Evolutionary conservation across 2,888 invertebrate species (phyloP).

Genomic region (Agriopis leucophaearia): DNA sequence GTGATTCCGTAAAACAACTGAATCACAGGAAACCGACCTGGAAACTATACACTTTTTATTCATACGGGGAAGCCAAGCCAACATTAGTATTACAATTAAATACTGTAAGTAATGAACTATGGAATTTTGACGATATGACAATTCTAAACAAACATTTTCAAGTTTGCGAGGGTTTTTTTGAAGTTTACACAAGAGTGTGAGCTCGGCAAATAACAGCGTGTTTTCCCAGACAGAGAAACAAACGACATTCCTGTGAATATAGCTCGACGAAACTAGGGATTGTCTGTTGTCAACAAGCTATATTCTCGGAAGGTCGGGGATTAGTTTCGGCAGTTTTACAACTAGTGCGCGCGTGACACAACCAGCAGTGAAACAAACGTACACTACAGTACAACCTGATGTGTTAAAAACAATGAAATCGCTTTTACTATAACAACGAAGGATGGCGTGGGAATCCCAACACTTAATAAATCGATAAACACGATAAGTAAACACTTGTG

Average conservation of each 20-base stretch:
- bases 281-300: conserved; percentile 1
- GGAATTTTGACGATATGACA: not conserved
- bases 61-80: not conserved
- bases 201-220: conserved; percentile 14
- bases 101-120: not conserved
- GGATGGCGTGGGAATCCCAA: conserved; percentile 24
- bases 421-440: conserved; percentile 16
- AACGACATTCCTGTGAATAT: conserved; percentile 16
- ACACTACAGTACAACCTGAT: too few relatives aligned
- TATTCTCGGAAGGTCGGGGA: conserved; percentile 20
- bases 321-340: conserved; percentile 6
- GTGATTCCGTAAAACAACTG: conserved; percentile 16
- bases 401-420: conserved; percentile 17
- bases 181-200: conserved; percentile 21
- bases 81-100: not conserved
- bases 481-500: conserved; percentile 14
- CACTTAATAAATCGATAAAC: conserved; percentile 23
- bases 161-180: conserved; percentile 23
- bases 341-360: conserved; percentile 6
- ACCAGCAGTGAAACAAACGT: not conserved
- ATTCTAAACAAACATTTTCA: conserved; percentile 7
- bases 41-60: not conserved
- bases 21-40: conserved; percentile 7
- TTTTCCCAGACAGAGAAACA: conserved; percentile 17
- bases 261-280: not conserved